phyloP scores from a whole-genome alignment of 2,888 invertebrate genomes.

The Drosophila paranaensis region DNA sequence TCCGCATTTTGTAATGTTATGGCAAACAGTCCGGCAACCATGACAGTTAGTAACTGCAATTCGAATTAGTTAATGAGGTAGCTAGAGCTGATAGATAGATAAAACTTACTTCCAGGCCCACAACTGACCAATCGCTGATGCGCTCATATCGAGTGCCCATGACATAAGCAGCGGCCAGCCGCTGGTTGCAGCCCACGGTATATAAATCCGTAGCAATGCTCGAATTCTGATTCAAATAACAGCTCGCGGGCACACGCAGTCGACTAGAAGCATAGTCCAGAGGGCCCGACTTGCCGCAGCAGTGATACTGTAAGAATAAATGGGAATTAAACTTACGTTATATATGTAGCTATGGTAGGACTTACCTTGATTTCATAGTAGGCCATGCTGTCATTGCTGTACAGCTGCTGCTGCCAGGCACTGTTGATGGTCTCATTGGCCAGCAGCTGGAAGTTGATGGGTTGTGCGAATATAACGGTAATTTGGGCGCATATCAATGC shows the following conservation, averaged over 20 bases:
- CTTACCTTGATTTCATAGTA: slow-evolving; percentile 76
- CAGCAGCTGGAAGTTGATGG: slow-evolving; percentile 69
- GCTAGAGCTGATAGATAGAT: too few relatives aligned
- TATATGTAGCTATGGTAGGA: neutral
- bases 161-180: slow-evolving; percentile 54
- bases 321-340: neutral
- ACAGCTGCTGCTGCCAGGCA: slow-evolving; percentile 72
- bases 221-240: slow-evolving; percentile 70
- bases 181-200: slow-evolving; percentile 60
- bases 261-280: slow-evolving; percentile 64
- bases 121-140: slow-evolving; percentile 75
- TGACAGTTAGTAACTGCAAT: slow-evolving; percentile 64
- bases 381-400: slow-evolving; percentile 60
- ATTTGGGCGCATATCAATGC: slow-evolving; percentile 71
- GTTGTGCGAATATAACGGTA: slow-evolving; percentile 70
- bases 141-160: slow-evolving; percentile 71
- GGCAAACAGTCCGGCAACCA: slow-evolving; percentile 72
- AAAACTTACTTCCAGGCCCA: slow-evolving; percentile 74
- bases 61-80: neutral
- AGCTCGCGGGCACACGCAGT: slow-evolving; percentile 66
- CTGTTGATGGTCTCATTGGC: slow-evolving; percentile 70
- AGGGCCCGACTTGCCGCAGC: slow-evolving; percentile 77
- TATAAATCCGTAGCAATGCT: slow-evolving; percentile 62
- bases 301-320: slow-evolving; percentile 53
- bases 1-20: slow-evolving; percentile 74